phyloP scores from a whole-genome alignment of 2,113 vertebrate genomes.

The Pterocles burchelli region DNA sequence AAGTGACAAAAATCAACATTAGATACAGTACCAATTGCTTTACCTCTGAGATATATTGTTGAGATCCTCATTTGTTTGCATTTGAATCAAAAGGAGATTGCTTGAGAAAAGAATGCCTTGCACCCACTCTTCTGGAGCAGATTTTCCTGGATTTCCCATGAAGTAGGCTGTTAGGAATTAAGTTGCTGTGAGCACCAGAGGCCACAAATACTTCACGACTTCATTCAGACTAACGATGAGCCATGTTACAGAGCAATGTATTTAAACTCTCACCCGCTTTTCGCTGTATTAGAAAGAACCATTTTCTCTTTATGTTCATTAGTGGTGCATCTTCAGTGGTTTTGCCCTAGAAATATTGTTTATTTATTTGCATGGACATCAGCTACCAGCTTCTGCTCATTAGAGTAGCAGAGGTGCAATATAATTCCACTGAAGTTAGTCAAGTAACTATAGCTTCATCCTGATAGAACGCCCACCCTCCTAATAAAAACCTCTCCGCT shows the following conservation, averaged over 20 bases:
- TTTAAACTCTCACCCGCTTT: neutral
- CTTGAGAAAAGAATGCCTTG: neutral
- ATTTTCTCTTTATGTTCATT: neutral
- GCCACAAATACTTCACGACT: neutral
- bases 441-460: neutral
- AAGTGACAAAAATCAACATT: neutral
- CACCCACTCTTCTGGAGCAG: neutral
- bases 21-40: neutral
- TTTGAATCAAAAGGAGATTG: neutral
- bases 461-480: neutral
- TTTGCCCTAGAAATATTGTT: neutral
- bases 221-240: neutral
- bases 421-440: neutral
- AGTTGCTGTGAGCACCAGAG: neutral
- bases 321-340: neutral
- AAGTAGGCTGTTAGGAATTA: neutral
- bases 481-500: neutral
- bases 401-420: neutral
- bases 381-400: neutral
- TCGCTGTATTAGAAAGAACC: neutral
- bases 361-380: neutral
- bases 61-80: neutral
- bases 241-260: neutral
- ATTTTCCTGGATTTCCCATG: neutral
- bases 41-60: neutral